Percentiles rank a stretch among this genome's conserved stretches.
phyloP scores from a whole-genome alignment of 2,888 invertebrate genomes.

The Leptodirus hochenwartii region DNA sequence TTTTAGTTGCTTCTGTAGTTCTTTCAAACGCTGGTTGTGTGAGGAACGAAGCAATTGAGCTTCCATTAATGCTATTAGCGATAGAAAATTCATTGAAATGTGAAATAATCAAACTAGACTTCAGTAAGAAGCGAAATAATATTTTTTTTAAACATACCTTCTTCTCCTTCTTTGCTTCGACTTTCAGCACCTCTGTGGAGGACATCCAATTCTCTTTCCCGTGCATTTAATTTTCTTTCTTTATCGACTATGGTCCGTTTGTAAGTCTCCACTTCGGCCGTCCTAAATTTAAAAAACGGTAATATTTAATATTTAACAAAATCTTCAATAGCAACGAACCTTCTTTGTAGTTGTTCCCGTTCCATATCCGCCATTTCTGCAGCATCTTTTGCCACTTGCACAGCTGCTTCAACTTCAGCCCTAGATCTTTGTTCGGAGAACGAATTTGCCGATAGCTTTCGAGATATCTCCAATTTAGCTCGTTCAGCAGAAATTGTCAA shows the following conservation, averaged over 20 bases:
- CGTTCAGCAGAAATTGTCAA: conserved; percentile 26
- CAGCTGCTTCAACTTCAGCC: conserved; percentile 25
- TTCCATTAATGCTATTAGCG: conserved; percentile 25
- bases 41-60: conserved; percentile 25
- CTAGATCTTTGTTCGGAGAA: conserved; percentile 21
- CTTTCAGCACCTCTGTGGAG: conserved; percentile 15
- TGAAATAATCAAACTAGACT: too few species aligned
- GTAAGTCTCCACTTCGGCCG: conserved; percentile 21
- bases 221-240: conserved; percentile 18
- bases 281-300: too few species aligned
- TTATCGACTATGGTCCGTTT: conserved; percentile 20
- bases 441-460: conserved; percentile 21
- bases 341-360: conserved; percentile 20
- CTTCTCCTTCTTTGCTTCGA: conserved; percentile 32
- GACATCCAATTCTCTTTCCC: conserved; percentile 19
- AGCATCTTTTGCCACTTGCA: conserved; percentile 23
- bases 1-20: conserved; percentile 36
- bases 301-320: too few species aligned
- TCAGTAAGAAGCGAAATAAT: too few species aligned
- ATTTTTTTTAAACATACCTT: conserved; percentile 36
- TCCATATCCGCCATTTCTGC: conserved; percentile 23
- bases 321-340: conserved; percentile 22
- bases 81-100: too few species aligned
- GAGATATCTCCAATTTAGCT: conserved; percentile 22
- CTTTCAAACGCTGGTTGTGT: conserved; percentile 36